A percentile compares a stretch with the other conserved stretches of the same genome.
phyloP scores from a whole-genome alignment of 2,797 vertebrate genomes.

The Semotilus atromaculatus region DNA sequence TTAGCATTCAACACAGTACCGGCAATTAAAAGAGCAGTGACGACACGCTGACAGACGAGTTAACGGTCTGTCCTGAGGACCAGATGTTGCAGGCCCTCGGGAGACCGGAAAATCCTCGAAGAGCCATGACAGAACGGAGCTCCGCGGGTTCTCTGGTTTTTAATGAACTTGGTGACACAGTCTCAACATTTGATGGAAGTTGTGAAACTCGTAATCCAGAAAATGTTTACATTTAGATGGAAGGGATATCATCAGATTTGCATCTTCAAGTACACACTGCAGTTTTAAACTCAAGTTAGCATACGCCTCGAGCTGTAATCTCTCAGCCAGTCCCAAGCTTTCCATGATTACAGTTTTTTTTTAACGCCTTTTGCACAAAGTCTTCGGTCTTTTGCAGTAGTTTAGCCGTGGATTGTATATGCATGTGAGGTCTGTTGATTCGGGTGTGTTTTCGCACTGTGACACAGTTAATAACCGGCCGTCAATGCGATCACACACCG shows the following conservation, averaged over 20 bases:
- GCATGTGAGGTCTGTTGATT: constrained; percentile 39
- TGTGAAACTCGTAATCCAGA: constrained; percentile 10
- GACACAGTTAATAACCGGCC: constrained; percentile 62
- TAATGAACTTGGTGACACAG: constrained; percentile 50
- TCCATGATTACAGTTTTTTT: neutral
- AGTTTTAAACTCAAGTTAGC: neutral
- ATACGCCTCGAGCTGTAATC: neutral
- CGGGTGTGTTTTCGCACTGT: constrained; percentile 49
- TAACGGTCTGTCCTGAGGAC: constrained; percentile 70
- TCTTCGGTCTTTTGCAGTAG: constrained; percentile 15
- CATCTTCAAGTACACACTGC: neutral
- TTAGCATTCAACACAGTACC: constrained; percentile 68
- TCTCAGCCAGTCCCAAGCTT: neutral
- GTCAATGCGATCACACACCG: constrained; percentile 55
- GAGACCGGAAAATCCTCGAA: constrained; percentile 63
- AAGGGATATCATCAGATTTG: neutral
- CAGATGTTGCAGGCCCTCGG: constrained; percentile 73
- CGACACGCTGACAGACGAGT: constrained; percentile 66
- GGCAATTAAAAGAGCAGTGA: constrained; percentile 45
- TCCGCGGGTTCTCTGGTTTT: constrained; percentile 31
- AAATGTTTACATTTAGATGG: neutral
- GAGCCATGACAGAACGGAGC: constrained; percentile 22
- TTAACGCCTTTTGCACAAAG: neutral
- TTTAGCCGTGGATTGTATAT: constrained; percentile 20
- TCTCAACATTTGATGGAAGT: constrained; percentile 33